Evolutionary conservation across 2,888 invertebrate species (phyloP).

Genomic region (Andrena camellia): DNA sequence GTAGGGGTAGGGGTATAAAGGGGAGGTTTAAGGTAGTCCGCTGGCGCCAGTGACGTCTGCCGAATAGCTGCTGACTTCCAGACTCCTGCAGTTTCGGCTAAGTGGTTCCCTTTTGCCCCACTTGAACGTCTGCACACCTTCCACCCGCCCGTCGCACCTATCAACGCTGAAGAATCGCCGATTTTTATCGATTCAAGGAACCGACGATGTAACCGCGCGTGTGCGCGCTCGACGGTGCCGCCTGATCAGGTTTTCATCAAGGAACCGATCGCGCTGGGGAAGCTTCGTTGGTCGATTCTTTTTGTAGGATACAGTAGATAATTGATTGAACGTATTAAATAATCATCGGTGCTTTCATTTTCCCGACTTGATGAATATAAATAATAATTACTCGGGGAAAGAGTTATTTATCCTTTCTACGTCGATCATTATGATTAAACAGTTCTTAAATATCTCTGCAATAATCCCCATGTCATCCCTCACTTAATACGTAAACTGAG

Average conservation of each 20-base stretch:
- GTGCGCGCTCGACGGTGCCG: not conserved
- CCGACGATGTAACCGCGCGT: not conserved
- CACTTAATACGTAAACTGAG: too few species aligned
- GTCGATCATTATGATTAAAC: too few species aligned
- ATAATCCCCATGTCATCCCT: too few species aligned
- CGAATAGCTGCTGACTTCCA: slow-evolving; percentile 83
- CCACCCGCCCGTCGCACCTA: slow-evolving; percentile 43
- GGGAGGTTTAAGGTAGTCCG: slow-evolving; percentile 81
- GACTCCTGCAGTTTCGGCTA: slow-evolving; percentile 81
- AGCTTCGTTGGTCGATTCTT: not conserved
- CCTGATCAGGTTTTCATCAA: not conserved
- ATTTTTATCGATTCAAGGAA: slow-evolving; percentile 57
- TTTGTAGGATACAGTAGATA: not conserved
- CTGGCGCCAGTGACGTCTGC: slow-evolving; percentile 84
- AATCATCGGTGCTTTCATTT: too few species aligned
- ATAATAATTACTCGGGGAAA: too few species aligned
- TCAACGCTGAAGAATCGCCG: slow-evolving; percentile 40
- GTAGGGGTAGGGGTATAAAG: slow-evolving; percentile 61
- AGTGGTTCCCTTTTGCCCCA: slow-evolving; percentile 80
- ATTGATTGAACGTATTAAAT: too few species aligned
- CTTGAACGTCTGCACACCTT: slow-evolving; percentile 73
- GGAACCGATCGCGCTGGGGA: not conserved
- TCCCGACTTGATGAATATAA: too few species aligned
- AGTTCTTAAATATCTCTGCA: too few species aligned
- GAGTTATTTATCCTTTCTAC: too few species aligned